Evolutionary conservation across 2,797 vertebrate genomes (phyloP), one percentile per base, ranked within the genome.

Genomic region (Microcaecilia unicolor): DNA sequence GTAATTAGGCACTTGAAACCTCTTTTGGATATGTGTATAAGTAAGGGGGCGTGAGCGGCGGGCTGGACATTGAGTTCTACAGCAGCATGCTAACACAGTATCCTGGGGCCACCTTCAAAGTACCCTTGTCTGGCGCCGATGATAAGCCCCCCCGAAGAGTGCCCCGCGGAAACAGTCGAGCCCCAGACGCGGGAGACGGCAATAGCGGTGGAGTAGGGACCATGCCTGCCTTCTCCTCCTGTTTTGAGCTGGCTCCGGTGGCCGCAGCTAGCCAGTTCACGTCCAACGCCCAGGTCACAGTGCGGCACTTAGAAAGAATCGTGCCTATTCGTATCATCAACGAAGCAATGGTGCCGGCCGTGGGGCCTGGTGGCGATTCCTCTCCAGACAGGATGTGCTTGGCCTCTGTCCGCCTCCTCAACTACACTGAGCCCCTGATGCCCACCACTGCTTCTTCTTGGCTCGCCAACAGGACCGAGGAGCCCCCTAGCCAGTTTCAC

Each of bases 81-180:
- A 94, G 84, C 86, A 92, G 88, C 61, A 84, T 55, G 65, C 81
- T 93, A 64, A 90, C 89, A 61, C 90, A 90, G 72, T 91, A 83
- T 58, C 89, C 91, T 7, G 80, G 77, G 46, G 67, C 79, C 14
- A 74, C 83, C 21, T 81, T 86, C 51, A 88, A 85, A 71, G 81
- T 90, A 54, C 85, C 84, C 3, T 61, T 80, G 43, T 80, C 48
- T 9, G 45, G 54, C 41, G 56, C 34, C 16, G 62, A 66, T 25
- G 44, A 50, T 25, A 64, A 34, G 21, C 51, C 33, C n/a, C n/a
- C 23, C 31, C 22, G 41, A 25, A 8, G 4, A 25, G 10, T 16
- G 47, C n/a, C 32, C 44, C 24, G 35, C 51, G 10, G 61, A 53
- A 28, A 25, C 51, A 33, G 48, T 37, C 51, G 34, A 29, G 52